Base-by-base conservation (phyloP, 2,888 invertebrate species). In the Thumatha senex region DNA sequence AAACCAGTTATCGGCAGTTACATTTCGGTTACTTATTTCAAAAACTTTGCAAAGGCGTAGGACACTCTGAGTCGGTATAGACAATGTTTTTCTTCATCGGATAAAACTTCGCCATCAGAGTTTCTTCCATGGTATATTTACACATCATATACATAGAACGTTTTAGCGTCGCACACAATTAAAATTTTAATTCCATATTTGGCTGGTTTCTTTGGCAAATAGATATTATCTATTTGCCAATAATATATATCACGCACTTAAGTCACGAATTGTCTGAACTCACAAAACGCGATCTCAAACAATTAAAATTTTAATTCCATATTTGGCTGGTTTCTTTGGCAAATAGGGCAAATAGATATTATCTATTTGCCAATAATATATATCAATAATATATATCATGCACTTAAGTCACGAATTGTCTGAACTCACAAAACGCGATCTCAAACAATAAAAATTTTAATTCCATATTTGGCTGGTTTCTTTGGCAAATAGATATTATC, bases 131-230 rank as follows among this genome's bases (percentile, higher is more conserved):
- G 30, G 30, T 42, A 51, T 9, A 51, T 8, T 24, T 46, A 46
- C 10, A 38, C 41, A 2, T 51, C 46, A 34, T 43, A 46, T 13
- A 46, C 46, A 12, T 46, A 51, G 31, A 10, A 12, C 11, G 13
- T 51, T 5, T 33, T 29, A 1, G 43, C 36, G 31, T 51, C 51
- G 34, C 38, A 36, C 8, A 46, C 33, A 29, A 24, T 11, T 44
- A 68, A 48, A 13, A 82, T 63, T 64, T 82, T 80, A 15, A 71
- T 36, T 54, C 66, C 62, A 61, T 63, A 66, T 43, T 59, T 66
- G 12, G 43, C 46, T n/a, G 62, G 62, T 58, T 66, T 61, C 36
- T 57, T 62, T 2, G 62, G 65, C n/a, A 58, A 62, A 44, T 65
- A 61, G 47, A 61, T 61, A 3, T 56, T 48, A n/a, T n/a, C n/a